These are phyloP conservation scores for Xestoiulus laeticollis DNA, from an alignment of 2,888 invertebrate genomes.

Conservation along the genomic window DNA sequence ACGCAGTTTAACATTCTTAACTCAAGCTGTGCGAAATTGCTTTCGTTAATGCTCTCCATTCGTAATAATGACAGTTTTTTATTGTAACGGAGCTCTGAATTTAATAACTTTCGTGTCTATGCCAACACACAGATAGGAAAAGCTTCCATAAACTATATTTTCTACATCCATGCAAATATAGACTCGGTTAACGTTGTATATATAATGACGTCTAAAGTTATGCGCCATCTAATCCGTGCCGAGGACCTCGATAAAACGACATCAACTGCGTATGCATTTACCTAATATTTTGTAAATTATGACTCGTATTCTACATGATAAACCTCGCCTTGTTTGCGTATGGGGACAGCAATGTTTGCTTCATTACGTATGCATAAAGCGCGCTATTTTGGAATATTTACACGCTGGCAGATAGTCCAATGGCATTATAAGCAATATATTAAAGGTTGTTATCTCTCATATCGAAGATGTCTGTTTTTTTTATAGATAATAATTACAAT, in stretches of 20 bases:
- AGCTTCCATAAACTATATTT: background rate
- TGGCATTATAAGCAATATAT: background rate
- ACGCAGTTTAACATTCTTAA: background rate
- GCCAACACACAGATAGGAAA: constrained; percentile 12
- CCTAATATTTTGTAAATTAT: constrained; percentile 26
- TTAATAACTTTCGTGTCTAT: constrained; percentile 26
- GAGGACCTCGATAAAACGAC: constrained; percentile 26
- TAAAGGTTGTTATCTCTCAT: background rate
- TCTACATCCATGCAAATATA: background rate
- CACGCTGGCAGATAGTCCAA: background rate
- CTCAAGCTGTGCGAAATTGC: constrained; percentile 11
- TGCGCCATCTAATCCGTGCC: constrained; percentile 3
- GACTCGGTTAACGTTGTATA: background rate
- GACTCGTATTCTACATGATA: background rate
- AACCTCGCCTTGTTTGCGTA: background rate
- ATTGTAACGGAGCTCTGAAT: constrained; percentile 19
- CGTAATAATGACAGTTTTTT: constrained; percentile 26
- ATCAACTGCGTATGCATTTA: background rate
- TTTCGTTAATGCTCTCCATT: constrained; percentile 1
- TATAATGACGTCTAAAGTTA: background rate
- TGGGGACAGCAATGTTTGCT: background rate
- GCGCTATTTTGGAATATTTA: background rate
- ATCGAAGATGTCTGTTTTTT: background rate
- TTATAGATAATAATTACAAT: background rate
- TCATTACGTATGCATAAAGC: constrained; percentile 16